These are phyloP conservation scores for Brachypteracias leptosomus DNA, from an alignment of 2,113 vertebrate genomes.

Conservation along the genomic window DNA sequence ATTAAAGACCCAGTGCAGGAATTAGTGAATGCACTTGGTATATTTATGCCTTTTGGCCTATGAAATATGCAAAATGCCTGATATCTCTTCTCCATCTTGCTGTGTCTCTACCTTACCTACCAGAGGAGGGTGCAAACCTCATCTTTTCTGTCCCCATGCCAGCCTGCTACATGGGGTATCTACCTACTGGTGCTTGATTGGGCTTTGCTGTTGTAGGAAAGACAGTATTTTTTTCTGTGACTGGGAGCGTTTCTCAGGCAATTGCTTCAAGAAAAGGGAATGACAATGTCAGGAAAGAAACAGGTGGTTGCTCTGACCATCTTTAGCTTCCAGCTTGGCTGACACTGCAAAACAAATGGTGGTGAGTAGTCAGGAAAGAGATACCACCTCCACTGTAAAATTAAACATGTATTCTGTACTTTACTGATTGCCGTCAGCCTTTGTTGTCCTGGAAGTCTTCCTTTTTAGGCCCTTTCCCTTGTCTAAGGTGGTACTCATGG, in stretches of 20 bases:
- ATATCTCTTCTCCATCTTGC: neutral
- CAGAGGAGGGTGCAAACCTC: neutral
- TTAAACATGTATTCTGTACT: neutral
- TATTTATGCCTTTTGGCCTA: neutral
- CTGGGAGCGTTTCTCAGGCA: neutral
- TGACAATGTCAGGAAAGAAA: neutral
- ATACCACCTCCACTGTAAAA: neutral
- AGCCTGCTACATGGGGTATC: neutral
- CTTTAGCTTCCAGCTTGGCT: neutral
- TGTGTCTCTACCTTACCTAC: neutral
- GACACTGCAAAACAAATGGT: neutral
- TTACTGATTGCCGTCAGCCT: neutral
- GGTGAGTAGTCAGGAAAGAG: neutral
- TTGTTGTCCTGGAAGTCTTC: neutral
- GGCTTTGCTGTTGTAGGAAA: neutral
- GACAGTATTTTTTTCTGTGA: neutral
- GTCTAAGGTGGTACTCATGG: neutral
- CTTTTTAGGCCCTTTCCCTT: neutral
- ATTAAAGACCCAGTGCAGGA: neutral
- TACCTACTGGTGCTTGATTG: neutral
- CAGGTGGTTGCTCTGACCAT: neutral
- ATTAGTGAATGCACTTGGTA: neutral
- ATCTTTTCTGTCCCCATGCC: neutral
- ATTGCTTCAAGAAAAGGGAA: neutral
- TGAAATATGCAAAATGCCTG: neutral